Evolutionary conservation across 1,140 invertebrate species (phyloP), one percentile per base, ranked within the genome.

Genomic region (Streblospio benedicti): DNA sequence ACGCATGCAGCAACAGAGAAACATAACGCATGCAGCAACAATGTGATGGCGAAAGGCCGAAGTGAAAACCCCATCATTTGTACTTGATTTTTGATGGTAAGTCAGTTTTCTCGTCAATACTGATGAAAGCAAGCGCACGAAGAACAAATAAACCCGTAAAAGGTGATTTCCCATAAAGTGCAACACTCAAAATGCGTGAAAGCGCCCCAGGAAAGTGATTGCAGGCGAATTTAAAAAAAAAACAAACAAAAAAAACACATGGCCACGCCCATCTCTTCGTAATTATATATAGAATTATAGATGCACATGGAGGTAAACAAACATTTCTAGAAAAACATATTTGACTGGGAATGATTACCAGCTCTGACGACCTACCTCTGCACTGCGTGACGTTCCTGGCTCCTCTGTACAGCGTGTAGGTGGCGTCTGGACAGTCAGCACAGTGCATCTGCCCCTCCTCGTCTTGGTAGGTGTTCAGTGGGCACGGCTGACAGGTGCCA

Each of bases 381-480:
- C 66, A 68, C 9, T 64, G 35, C 2, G 18, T 30, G 12, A 53
- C 2, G 5, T 47, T 35, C 35, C 43, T 60, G 6, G 64, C 44
- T 28, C 63, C 63, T 33, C 4, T 33, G 47, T 25, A 30, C 20
- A 50, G 25, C 2, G 67, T 68, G 6, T 41, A 58, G 4, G 49
- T 60, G 6, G 52, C 60, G 9, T 62, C 78, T 9, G 91, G 92
- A 79, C 93, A 97, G 9, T 85, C 80, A 57, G 84, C 88, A 75
- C 93, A 97, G 70, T 88, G 86, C 45, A 87, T 71, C 76, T 95
- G 90, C 1, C 92, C 94, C 2, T 88, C 85, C 77, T 93, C 88
- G 64, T 93, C 92, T 78, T 98, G 94, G 75, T 96, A 99, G 0
- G 85, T 88, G 53, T 94, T 94, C 43, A 88, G 77, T 0, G 89